Base-by-base conservation (phyloP, 2,797 vertebrate species). In the Phylloscopus collybita region DNA sequence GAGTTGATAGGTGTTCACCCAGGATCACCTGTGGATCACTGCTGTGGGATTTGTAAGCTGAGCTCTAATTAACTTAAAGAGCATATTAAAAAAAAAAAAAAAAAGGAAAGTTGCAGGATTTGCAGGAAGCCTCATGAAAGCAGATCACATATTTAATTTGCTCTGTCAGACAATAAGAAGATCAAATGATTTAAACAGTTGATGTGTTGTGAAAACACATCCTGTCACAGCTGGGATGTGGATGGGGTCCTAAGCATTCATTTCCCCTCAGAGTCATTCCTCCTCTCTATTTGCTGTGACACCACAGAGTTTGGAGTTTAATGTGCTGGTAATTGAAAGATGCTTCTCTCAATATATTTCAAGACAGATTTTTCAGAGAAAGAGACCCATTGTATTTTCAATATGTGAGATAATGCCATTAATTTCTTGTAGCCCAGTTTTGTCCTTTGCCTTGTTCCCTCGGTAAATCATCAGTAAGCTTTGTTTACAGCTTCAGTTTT, bases 131-230 rank as follows among this genome's bases (percentile, higher is more conserved):
- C 59, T 83, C 71, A 42, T 62, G 83, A 96, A 96, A 96, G 67
- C 44, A 89, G 54, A 76, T 64, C 2, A 34, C 62, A 80, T 91
- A 76, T 96, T 95, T 92, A 92, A 90, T 95, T 88, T 90, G 16
- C 70, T 70, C 72, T 61, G 70, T 62, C 69, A 92, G 75, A 92
- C 80, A 92, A 80, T 91, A 69, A 89, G 82, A 91, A 93, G 86
- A 93, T 86, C 50, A 88, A 93, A 95, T 83, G 54, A 80, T 94
- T 96, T 92, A 83, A 97, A 80, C 70, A 83, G 84, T 60, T 69
- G 81, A 72, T 88, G 61, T 86, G 74, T 91, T 92, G 89, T 87
- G 81, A 92, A 94, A 95, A 92, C 65, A 86, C 57, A 92, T 95
- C 75, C 81, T 78, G 75, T 80, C 47, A 4, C 92, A 96, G 81